Base-by-base conservation (phyloP, 2,888 invertebrate species). In the Chloroclysta siterata region DNA sequence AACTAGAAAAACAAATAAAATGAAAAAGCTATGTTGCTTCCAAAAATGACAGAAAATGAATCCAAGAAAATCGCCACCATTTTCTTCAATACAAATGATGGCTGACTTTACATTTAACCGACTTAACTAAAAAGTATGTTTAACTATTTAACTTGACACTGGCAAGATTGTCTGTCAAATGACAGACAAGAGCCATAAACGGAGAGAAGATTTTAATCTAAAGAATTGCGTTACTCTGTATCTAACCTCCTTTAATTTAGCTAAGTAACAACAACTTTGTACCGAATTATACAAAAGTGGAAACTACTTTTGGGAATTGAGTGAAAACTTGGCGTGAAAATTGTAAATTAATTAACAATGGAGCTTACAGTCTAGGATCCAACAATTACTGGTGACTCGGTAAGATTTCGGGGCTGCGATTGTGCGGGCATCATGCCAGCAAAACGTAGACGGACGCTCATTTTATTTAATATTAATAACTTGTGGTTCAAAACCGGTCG, bases 341-440 rank as follows among this genome's bases (percentile, higher is more conserved):
- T 87, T 84, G 84, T 87, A 86, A 88, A 90, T 88, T 89, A 89
- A 89, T 90, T 87, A 88, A 88, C 86, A 89, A 83, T 80, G 83
- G 41, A 74, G 78, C 79, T 78, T 75, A 76, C 69, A 76, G 78
- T 71, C 71, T 75, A 72, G 78, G 79, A 76, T 81, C 79, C 79
- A 77, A 83, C 86, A 87, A 88, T 87, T 85, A 85, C 72, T 67
- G 81, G 48, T 56, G 56, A 56, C 56, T 56, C 22, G 22, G 81
- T 78, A 83, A 85, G 87, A 88, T 84, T 51, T 82, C 80, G 76
- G 74, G 74, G 77, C 81, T 82, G 75, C 78, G 81, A 83, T 82
- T 83, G 75, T 69, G 72, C 79, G 84, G 88, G 89, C 88, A 78
- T 69, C 63, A 68, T 85, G 89, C 90, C 89, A 90, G 83, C 78